A percentile compares a stretch with the other conserved stretches of the same genome.
Evolutionary conservation across 1,140 invertebrate species (phyloP).

Genomic region (Philopotamus ludificatus): DNA sequence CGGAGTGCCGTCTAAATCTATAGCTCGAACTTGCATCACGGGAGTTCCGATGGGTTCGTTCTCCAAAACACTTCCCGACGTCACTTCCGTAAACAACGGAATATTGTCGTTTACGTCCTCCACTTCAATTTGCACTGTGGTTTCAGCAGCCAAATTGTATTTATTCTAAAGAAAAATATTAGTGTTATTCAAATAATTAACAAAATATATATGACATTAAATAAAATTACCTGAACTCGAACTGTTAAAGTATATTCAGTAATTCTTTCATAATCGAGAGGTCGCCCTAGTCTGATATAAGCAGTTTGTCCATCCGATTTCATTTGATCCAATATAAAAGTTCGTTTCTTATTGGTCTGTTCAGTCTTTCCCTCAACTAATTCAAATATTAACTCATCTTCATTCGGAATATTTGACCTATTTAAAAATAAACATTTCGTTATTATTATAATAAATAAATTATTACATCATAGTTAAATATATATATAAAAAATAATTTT

Average conservation of each 20-base stretch:
- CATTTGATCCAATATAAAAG: constrained; percentile 74
- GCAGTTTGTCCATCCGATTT: constrained; percentile 68
- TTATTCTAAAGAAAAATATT: constrained; percentile 63
- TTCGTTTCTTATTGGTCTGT: constrained; percentile 78
- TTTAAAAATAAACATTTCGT: constrained; percentile 35
- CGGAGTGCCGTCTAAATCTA: constrained; percentile 81
- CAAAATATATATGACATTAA: not conserved
- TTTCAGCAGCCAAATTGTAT: constrained; percentile 74
- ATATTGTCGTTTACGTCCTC: constrained; percentile 87
- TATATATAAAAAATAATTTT: too few species aligned
- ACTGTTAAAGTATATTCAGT: constrained; percentile 80
- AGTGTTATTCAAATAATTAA: not conserved
- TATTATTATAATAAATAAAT: not conserved
- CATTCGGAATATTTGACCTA: constrained; percentile 72
- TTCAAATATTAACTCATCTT: constrained; percentile 71
- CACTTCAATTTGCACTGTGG: constrained; percentile 72
- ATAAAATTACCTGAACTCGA: constrained; percentile 59
- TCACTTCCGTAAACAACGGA: constrained; percentile 76
- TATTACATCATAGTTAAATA: not conserved
- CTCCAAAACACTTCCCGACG: constrained; percentile 77
- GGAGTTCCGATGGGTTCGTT: constrained; percentile 76
- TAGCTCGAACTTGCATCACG: constrained; percentile 83
- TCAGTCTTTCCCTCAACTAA: constrained; percentile 77
- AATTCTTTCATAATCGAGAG: constrained; percentile 80
- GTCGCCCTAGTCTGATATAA: constrained; percentile 68